These are phyloP conservation scores for Porites lutea DNA, from an alignment of 64 coral and sea anemone species.

Conservation along the genomic window DNA sequence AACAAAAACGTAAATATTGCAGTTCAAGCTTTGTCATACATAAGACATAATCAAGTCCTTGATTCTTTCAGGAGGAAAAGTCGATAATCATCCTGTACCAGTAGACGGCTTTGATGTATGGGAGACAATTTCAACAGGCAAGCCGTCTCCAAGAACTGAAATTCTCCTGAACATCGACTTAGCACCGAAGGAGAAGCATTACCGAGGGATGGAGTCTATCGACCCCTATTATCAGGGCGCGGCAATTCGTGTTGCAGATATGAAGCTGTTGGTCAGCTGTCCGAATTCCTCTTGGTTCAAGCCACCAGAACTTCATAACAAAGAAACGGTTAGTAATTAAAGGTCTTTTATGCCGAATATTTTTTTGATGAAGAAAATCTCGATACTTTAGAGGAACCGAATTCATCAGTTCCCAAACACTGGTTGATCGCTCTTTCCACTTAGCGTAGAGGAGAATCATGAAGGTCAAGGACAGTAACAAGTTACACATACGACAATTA, in stretches of 20 bases:
- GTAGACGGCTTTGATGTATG: constrained; percentile 60
- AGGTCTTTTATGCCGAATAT: too few relatives aligned
- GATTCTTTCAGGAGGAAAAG: neutral
- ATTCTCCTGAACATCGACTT: constrained; percentile 69
- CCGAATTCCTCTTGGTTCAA: constrained; percentile 51
- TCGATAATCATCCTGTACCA: neutral
- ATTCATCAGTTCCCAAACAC: too few relatives aligned
- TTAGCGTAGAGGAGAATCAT: too few relatives aligned
- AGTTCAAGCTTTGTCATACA: too few relatives aligned
- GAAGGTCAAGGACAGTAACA: too few relatives aligned
- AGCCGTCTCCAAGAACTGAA: constrained; percentile 59
- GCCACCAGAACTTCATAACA: constrained; percentile 32
- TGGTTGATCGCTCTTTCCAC: too few relatives aligned
- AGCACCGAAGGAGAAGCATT: neutral
- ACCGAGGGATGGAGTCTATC: neutral
- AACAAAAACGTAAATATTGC: too few relatives aligned
- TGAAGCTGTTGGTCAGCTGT: constrained; percentile 48
- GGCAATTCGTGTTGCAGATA: constrained; percentile 62
- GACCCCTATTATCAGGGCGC: constrained; percentile 25
- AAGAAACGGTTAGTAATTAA: constrained; percentile 1
- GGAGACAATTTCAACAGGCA: constrained; percentile 47
- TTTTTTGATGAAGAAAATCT: too few relatives aligned
- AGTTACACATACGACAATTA: too few relatives aligned
- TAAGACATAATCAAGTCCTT: too few relatives aligned
- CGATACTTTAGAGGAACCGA: too few relatives aligned